Evolutionary conservation across 2,888 invertebrate species (phyloP).

Genomic region (Melanostoma scalare): DNA sequence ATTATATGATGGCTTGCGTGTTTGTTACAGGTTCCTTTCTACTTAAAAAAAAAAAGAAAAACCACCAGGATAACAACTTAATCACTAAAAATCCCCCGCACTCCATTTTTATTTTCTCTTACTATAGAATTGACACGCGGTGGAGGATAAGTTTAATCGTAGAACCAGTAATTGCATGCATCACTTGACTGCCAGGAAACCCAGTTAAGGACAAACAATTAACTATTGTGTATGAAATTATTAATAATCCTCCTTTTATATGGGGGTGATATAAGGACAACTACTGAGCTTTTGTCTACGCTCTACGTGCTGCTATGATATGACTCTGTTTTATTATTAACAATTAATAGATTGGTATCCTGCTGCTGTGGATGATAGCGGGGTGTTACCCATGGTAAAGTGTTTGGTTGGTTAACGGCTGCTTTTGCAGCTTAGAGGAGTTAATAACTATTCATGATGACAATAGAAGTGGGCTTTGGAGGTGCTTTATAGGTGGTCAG

Average conservation of each 20-base stretch:
- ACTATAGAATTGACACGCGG: not conserved
- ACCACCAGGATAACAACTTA: slow-evolving; percentile 31
- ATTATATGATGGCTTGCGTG: slow-evolving; percentile 44
- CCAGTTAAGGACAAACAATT: slow-evolving; percentile 4
- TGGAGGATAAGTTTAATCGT: not conserved
- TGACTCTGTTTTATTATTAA: slow-evolving; percentile 43
- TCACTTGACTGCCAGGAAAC: not conserved
- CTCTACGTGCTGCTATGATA: not conserved
- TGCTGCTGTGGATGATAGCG: not conserved
- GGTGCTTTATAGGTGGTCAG: not conserved
- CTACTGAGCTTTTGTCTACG: not conserved
- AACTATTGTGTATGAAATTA: slow-evolving; percentile 22
- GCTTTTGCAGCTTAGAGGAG: slow-evolving; percentile 35
- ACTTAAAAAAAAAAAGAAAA: slow-evolving; percentile 1
- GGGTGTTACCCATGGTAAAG: slow-evolving; percentile 37
- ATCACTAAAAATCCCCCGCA: not conserved
- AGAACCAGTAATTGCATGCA: not conserved
- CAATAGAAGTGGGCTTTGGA: not conserved
- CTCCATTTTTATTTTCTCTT: not conserved
- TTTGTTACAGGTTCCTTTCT: slow-evolving; percentile 19
- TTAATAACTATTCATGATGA: slow-evolving; percentile 23
- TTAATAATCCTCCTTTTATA: slow-evolving; percentile 12
- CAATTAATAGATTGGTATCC: slow-evolving; percentile 35
- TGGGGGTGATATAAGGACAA: not conserved
- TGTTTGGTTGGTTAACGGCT: slow-evolving; percentile 5